phyloP scores from a whole-genome alignment of 2,797 vertebrate genomes.

The Pangasius djambal region DNA sequence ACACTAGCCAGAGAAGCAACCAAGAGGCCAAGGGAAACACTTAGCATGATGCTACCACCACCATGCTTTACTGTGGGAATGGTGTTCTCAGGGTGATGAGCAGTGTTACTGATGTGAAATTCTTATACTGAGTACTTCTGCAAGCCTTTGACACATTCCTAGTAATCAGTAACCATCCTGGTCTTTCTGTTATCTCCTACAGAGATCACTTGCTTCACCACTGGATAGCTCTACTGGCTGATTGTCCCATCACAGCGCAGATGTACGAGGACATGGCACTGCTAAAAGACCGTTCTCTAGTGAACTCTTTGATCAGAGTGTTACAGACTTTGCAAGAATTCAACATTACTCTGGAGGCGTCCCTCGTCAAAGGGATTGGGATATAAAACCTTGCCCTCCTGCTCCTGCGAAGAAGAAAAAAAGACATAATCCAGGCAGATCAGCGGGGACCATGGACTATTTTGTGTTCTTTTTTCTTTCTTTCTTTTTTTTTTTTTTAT shows the following conservation, averaged over 20 bases:
- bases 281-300: conserved; percentile 94
- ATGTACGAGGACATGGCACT: conserved; percentile 97
- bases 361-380: conserved; percentile 94
- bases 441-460: conserved; percentile 67
- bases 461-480: conserved; percentile 57
- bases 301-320: conserved; percentile 96
- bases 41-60: conserved; percentile 3
- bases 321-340: conserved; percentile 99
- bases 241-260: conserved; percentile 95
- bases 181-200: conserved; percentile 20
- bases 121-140: background rate
- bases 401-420: conserved; percentile 27
- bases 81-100: background rate
- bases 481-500: conserved; percentile 72
- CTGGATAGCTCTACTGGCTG: conserved; percentile 96
- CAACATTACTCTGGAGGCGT: conserved; percentile 97
- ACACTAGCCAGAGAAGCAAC: background rate
- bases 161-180: background rate
- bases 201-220: conserved; percentile 98
- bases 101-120: background rate
- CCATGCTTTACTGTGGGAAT: background rate
- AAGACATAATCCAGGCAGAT: conserved; percentile 59
- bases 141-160: background rate
- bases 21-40: background rate
- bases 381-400: conserved; percentile 68